phyloP scores from a whole-genome alignment of 64 coral and sea anemone genomes.

The Actinia tenebrosa region DNA sequence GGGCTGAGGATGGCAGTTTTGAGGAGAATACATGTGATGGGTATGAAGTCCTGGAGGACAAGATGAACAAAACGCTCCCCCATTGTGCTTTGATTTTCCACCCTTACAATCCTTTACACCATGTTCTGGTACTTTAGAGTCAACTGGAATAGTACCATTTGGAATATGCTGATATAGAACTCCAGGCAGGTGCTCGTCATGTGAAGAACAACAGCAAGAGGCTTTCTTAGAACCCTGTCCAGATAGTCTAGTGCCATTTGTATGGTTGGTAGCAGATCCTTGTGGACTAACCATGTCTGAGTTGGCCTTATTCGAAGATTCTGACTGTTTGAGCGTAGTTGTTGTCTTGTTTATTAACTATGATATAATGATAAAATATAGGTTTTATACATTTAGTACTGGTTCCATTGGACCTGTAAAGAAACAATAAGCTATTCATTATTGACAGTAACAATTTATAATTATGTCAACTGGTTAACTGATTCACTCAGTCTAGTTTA shows the following conservation, averaged over 20 bases:
- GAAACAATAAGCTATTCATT: too few relatives aligned
- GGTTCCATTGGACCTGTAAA: too few relatives aligned
- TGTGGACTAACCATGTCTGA: constrained; percentile 6
- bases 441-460: too few relatives aligned
- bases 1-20: constrained; percentile 70
- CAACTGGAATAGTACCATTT: constrained; percentile 47
- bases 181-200: constrained; percentile 52
- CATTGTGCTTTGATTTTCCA: constrained; percentile 38
- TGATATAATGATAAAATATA: neutral
- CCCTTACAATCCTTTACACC: constrained; percentile 34
- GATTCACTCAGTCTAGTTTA: too few relatives aligned
- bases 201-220: constrained; percentile 58
- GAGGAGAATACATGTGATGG: constrained; percentile 75
- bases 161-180: constrained; percentile 62
- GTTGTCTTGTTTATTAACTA: neutral
- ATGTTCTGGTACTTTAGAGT: constrained; percentile 24
- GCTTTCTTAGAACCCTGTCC: constrained; percentile 12
- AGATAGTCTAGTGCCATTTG: neutral
- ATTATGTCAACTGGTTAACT: too few relatives aligned
- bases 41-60: constrained; percentile 82
- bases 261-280: neutral
- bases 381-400: too few relatives aligned
- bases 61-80: constrained; percentile 64
- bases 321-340: neutral
- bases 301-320: constrained; percentile 2